These are phyloP conservation scores for Ephialtes manifestator DNA, from an alignment of 2,888 invertebrate genomes.

Conservation along the genomic window DNA sequence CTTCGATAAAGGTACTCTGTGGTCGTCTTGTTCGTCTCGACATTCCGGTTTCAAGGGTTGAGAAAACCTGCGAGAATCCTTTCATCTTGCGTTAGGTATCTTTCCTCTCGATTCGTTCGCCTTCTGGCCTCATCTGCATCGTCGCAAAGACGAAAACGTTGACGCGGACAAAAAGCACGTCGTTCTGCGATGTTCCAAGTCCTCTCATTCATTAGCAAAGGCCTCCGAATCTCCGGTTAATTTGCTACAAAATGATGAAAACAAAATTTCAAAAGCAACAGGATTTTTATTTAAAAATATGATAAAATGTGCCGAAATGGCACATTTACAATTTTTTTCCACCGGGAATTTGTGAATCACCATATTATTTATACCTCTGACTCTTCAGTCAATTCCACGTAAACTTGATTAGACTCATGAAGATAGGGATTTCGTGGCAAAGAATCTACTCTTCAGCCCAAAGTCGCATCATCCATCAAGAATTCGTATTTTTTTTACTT, in stretches of 20 bases:
- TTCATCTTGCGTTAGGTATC: conserved; percentile 33
- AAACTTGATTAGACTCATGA: too few species aligned
- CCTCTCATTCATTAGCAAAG: conserved; percentile 71
- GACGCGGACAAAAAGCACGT: conserved; percentile 14
- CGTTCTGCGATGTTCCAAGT: conserved; percentile 28
- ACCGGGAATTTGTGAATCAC: too few species aligned
- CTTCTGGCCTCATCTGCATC: conserved; percentile 43
- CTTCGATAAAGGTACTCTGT: conserved; percentile 12
- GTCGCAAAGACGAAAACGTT: conserved; percentile 7
- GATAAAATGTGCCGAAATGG: too few species aligned
- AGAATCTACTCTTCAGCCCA: too few species aligned
- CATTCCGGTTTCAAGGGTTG: background rate
- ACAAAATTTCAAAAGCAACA: conserved; percentile 27
- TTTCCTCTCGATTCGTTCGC: conserved; percentile 33
- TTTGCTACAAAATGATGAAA: conserved; percentile 64
- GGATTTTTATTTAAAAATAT: conserved; percentile 1
- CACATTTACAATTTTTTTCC: too few species aligned
- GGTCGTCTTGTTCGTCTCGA: conserved; percentile 18
- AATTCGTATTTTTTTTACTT: too few species aligned
- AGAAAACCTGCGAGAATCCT: conserved; percentile 28
- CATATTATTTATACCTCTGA: too few species aligned
- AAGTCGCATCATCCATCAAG: too few species aligned
- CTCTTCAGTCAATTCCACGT: background rate
- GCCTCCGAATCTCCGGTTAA: conserved; percentile 63
- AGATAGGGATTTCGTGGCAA: too few species aligned